Evolutionary conservation across 2,113 vertebrate species (phyloP).

Genomic region (Prolemur simus): DNA sequence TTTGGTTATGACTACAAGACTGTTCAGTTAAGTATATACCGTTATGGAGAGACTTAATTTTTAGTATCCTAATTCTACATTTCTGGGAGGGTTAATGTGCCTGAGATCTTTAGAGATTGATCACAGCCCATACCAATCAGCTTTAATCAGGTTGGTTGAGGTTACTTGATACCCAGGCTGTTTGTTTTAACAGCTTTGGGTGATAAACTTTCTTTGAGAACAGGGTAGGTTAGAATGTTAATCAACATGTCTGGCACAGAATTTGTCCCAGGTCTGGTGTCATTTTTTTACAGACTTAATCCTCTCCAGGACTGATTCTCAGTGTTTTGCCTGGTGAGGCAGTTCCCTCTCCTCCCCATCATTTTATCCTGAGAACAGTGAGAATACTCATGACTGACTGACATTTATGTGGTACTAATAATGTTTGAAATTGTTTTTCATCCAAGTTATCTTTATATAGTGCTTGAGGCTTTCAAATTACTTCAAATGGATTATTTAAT

Average conservation of each 20-base stretch:
- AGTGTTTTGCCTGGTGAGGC: neutral
- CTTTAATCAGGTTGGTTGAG: neutral
- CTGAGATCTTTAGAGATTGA: neutral
- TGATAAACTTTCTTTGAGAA: neutral
- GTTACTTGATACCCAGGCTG: neutral
- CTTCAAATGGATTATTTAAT: neutral
- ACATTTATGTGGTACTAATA: neutral
- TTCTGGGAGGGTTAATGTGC: neutral
- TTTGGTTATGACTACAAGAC: neutral
- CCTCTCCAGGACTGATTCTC: neutral
- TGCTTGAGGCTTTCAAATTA: neutral
- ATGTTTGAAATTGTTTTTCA: neutral
- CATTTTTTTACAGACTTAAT: neutral
- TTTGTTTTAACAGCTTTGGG: neutral
- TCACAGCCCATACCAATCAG: neutral
- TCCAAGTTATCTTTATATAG: neutral
- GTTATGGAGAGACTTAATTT: neutral
- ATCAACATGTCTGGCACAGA: neutral
- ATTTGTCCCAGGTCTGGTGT: neutral
- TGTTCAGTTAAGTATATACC: neutral
- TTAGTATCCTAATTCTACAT: neutral
- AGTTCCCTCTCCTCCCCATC: neutral
- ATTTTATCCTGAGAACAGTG: neutral
- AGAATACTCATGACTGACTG: neutral
- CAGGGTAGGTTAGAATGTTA: neutral